These are phyloP conservation scores for Acleris literana DNA, from an alignment of 2,888 invertebrate species.

Conservation along the genomic window DNA sequence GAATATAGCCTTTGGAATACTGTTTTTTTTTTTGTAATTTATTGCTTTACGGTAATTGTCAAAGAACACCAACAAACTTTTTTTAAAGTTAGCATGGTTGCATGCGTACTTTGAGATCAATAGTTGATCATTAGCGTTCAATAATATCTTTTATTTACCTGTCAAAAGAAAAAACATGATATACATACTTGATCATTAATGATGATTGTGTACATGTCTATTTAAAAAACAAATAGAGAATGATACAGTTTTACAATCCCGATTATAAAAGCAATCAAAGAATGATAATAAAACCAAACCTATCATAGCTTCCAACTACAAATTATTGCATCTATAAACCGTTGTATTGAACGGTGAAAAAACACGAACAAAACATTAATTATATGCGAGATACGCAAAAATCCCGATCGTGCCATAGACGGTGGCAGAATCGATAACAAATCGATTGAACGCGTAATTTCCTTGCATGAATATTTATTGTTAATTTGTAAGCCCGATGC, in stretches of 20 bases:
- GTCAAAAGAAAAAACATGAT: neutral
- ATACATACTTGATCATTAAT: no score
- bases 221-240: no score
- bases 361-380: constrained; percentile 26
- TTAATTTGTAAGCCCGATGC: constrained; percentile 75
- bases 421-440: constrained; percentile 52
- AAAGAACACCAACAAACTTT: constrained; percentile 12
- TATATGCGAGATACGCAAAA: constrained; percentile 48
- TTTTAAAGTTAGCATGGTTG: constrained; percentile 6
- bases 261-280: neutral
- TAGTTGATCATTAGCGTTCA: constrained; percentile 32
- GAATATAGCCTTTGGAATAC: constrained; percentile 7
- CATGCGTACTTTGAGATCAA: constrained; percentile 9
- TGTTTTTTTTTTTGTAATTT: constrained; percentile 20
- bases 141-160: constrained; percentile 10
- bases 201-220: no score
- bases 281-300: neutral
- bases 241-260: neutral
- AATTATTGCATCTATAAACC: constrained; percentile 20
- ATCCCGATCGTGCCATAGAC: constrained; percentile 49
- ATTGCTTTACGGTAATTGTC: constrained; percentile 23
- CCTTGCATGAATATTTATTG: constrained; percentile 76
- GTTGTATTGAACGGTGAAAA: constrained; percentile 1
- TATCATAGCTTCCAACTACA: constrained; percentile 5
- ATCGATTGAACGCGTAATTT: constrained; percentile 57